Conservation (phyloP, 2,888 invertebrate genomes). For the Dione juno region DNA sequence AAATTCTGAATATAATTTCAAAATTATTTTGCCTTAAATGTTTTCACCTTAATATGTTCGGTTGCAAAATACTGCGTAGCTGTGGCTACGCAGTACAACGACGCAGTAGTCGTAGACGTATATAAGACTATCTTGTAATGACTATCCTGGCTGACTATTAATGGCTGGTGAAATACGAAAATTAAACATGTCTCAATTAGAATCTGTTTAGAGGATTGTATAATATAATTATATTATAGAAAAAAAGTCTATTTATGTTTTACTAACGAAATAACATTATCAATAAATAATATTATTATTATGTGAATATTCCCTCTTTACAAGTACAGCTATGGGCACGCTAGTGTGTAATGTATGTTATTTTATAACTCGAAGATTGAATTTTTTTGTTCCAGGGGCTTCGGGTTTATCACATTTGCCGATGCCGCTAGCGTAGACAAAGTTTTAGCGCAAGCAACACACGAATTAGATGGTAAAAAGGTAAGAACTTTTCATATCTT, state of each 20-base stretch:
- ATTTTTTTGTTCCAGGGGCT: conserved; percentile 90
- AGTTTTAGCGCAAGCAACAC: conserved; percentile 98
- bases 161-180: no score
- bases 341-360: conserved; percentile 27
- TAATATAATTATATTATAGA: no score
- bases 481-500: conserved; percentile 81
- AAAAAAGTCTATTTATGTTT: not conserved
- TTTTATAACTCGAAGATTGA: conserved; percentile 35
- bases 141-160: no score
- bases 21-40: not conserved
- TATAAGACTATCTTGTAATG: no score
- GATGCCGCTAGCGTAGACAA: conserved; percentile 99
- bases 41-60: not conserved
- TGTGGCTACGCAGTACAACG: not conserved
- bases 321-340: not conserved
- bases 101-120: no score
- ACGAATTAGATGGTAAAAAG: conserved; percentile 99
- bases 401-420: conserved; percentile 99
- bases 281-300: not conserved
- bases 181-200: no score
- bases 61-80: not conserved
- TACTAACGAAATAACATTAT: not conserved
- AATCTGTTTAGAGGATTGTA: no score
- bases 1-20: no score
- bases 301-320: conserved; percentile 2